Evolutionary conservation across 2,888 invertebrate genomes (phyloP).

Genomic region (Callosobruchus maculatus): DNA sequence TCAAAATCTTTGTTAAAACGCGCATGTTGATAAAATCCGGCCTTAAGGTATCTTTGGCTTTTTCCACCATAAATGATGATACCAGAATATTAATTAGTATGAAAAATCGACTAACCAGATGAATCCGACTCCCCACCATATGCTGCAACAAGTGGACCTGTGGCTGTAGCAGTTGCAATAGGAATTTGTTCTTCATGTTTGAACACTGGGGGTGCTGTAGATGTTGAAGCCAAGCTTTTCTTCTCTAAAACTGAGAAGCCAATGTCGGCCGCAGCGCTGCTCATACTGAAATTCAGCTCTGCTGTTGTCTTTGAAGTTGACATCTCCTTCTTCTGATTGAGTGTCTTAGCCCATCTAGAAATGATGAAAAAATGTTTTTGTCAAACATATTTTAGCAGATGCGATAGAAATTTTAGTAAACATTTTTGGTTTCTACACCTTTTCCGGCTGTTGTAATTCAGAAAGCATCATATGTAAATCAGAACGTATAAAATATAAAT

Average conservation of each 20-base stretch:
- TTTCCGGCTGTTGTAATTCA: no score
- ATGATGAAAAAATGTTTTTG: no score
- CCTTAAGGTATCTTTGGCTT: no score
- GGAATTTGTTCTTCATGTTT: constrained; percentile 24
- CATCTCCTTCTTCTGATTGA: constrained; percentile 91
- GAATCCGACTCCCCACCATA: constrained; percentile 74
- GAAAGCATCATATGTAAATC: no score
- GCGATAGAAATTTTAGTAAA: no score
- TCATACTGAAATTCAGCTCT: constrained; percentile 27
- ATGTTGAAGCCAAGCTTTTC: constrained; percentile 47
- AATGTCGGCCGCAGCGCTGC: constrained; percentile 82
- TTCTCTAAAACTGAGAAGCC: constrained; percentile 90
- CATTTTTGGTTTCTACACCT: no score
- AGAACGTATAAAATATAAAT: no score
- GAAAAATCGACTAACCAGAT: constrained; percentile 33
- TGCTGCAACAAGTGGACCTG: constrained; percentile 64
- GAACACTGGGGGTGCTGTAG: constrained; percentile 18
- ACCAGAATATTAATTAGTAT: no score
- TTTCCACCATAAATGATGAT: no score
- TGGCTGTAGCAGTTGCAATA: constrained; percentile 1
- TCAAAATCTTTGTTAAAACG: no score
- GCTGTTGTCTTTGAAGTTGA: constrained; percentile 37
- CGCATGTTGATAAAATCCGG: no score
- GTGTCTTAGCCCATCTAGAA: constrained; percentile 85
- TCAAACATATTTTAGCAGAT: no score